Conservation (phyloP, 2,113 vertebrate genomes). For the Spermophilus dauricus region DNA sequence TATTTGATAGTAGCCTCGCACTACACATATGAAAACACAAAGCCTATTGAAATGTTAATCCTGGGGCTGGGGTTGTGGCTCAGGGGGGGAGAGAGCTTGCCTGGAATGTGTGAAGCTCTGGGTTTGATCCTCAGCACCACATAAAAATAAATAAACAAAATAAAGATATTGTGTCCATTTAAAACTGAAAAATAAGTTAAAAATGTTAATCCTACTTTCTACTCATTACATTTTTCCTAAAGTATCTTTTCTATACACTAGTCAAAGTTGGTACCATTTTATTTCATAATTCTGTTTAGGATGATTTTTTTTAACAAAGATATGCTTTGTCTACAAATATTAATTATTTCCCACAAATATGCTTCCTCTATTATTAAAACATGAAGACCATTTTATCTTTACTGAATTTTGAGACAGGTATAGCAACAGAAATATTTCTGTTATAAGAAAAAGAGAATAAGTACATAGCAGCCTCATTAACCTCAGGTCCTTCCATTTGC, state of each 20-base stretch:
- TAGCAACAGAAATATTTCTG: background rate
- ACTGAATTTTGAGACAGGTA: background rate
- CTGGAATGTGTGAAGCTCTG: no score
- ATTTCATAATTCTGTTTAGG: background rate
- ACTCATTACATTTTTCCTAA: background rate
- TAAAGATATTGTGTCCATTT: no score
- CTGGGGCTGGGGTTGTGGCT: background rate
- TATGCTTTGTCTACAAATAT: slow-evolving; percentile 1
- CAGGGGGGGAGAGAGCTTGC: no score
- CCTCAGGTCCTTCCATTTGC: background rate
- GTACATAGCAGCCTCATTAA: background rate
- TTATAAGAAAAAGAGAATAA: background rate
- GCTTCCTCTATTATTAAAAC: background rate
- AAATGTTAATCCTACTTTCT: slow-evolving; percentile 3
- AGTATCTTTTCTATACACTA: background rate
- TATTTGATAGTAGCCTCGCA: background rate
- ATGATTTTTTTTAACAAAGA: slow-evolving; percentile 17
- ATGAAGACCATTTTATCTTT: background rate
- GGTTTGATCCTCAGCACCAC: no score
- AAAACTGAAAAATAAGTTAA: no score
- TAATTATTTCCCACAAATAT: slow-evolving; percentile 15
- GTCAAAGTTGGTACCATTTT: background rate
- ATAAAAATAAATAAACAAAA: no score
- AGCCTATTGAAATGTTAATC: slow-evolving; percentile 5
- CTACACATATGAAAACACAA: background rate